These are phyloP conservation scores for Spodoptera littoralis DNA, from an alignment of 2,888 invertebrate genomes.

Conservation along the genomic window DNA sequence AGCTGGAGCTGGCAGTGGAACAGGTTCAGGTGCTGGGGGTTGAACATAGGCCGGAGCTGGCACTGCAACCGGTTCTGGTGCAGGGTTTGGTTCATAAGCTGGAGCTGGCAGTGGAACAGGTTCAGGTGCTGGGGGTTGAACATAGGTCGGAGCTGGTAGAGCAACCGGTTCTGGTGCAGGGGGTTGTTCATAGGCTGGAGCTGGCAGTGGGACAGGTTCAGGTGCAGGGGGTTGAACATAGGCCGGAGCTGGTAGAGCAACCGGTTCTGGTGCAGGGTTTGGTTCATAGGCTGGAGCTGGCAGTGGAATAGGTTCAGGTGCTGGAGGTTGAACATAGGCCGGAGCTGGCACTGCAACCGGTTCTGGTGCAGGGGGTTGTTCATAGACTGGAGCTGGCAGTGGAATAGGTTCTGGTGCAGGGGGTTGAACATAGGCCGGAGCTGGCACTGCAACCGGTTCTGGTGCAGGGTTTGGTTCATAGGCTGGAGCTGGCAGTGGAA, in stretches of 20 bases:
- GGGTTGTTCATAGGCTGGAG: not conserved
- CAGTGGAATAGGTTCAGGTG: not conserved
- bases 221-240: not conserved
- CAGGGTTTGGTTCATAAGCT: not conserved
- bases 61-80: not conserved
- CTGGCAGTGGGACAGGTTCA: not conserved
- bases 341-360: not conserved
- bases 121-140: not conserved
- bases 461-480: not conserved
- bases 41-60: not conserved
- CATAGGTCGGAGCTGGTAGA: not conserved
- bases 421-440: not conserved
- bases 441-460: slow-evolving; percentile 3
- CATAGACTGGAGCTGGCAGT: no score
- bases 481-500: not conserved
- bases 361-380: no score
- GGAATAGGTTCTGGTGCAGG: not conserved
- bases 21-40: not conserved
- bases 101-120: not conserved
- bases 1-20: not conserved
- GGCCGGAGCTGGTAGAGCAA: slow-evolving; percentile 1
- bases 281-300: not conserved
- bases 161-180: slow-evolving; percentile 8
- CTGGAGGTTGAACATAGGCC: not conserved
- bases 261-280: not conserved